Conservation (phyloP, 2,797 vertebrate genomes). For the Cyprinella venusta region DNA sequence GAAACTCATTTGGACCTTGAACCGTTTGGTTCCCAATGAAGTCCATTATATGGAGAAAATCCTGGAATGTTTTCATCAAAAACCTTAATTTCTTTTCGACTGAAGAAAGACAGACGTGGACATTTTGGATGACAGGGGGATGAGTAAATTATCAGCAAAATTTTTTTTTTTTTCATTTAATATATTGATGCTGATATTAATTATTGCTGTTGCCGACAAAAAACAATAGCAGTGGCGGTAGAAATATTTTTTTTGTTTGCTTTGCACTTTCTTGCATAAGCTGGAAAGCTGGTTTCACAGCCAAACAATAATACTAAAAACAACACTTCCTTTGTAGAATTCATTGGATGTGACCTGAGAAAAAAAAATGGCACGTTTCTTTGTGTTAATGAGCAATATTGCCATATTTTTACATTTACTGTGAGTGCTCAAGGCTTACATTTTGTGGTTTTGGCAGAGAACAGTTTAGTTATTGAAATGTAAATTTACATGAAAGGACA, state of each 20-base stretch:
- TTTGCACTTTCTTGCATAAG: neutral
- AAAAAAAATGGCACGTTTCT: neutral
- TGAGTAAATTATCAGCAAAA: too few species aligned
- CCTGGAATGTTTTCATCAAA: too few species aligned
- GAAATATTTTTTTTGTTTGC: neutral
- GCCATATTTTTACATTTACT: neutral
- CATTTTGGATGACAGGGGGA: too few species aligned
- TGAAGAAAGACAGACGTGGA: too few species aligned
- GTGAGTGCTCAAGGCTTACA: neutral
- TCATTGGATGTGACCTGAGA: neutral
- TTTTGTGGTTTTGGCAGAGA: neutral
- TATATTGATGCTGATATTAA: neutral
- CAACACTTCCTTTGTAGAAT: neutral
- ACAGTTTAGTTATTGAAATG: conserved; percentile 1
- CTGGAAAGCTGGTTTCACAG: neutral
- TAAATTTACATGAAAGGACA: neutral
- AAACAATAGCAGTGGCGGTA: neutral
- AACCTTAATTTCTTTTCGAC: too few species aligned
- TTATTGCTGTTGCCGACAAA: neutral
- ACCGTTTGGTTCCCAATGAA: too few species aligned
- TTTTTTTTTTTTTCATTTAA: too few species aligned
- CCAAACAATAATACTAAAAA: neutral
- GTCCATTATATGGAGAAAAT: too few species aligned
- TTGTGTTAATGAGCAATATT: neutral
- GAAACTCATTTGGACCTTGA: too few species aligned